phyloP scores from a whole-genome alignment of 2,113 vertebrate genomes.

The Oncorhynchus nerka region DNA sequence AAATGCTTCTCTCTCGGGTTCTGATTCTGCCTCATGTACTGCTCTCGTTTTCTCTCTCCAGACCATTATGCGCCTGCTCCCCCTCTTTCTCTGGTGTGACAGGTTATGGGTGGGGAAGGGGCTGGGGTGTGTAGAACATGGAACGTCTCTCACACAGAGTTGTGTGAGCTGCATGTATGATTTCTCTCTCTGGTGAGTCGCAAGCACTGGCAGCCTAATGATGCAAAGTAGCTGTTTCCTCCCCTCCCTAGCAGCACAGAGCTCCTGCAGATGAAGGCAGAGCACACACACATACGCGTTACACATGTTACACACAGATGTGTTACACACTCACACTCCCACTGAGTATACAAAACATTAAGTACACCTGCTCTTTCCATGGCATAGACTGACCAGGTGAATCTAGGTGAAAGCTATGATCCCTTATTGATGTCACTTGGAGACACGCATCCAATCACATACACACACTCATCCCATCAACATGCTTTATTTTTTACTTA shows the following conservation, averaged over 20 bases:
- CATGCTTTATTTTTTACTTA: neutral
- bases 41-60: neutral
- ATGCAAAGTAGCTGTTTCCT: neutral
- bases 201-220: neutral
- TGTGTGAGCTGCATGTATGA: neutral
- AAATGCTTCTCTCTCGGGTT: too few species aligned
- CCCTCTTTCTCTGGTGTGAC: neutral
- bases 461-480: neutral
- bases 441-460: conserved; percentile 9
- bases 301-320: too few species aligned
- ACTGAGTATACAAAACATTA: too few species aligned
- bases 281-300: conserved; percentile 5
- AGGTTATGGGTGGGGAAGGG: neutral
- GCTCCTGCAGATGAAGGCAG: conserved; percentile 1
- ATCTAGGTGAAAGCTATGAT: too few species aligned
- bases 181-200: neutral
- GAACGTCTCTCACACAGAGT: neutral
- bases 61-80: neutral
- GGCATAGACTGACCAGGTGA: too few species aligned
- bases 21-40: neutral
- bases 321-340: too few species aligned
- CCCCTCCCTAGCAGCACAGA: neutral
- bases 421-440: too few species aligned
- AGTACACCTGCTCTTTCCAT: too few species aligned
- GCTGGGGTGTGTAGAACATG: neutral